Evolutionary conservation across 2,797 vertebrate species (phyloP), one percentile per base, ranked within the genome.

Genomic region (Epinephelus awoara): DNA sequence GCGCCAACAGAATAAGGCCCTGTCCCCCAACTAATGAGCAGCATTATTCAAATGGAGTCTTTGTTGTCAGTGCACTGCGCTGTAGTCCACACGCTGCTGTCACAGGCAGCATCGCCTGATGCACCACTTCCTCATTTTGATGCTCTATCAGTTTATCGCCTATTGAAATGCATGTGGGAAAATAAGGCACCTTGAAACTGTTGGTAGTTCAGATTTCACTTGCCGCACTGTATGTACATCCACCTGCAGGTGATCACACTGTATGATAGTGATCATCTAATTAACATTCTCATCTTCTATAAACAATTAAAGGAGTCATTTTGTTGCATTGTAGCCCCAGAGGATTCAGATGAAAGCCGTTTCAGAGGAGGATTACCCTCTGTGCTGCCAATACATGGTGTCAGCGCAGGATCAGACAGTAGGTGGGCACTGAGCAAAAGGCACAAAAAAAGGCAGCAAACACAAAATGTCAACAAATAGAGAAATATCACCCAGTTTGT

Each of bases 21-120:
- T 92, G 88, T 92, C 88, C 89, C 80, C 86, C 86, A 72, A 81
- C 93, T 96, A 95, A 95, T 94, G 93, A 95, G 94, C 91, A 89
- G 92, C 92, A 95, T 96, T 94, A 94, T 95, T 96, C 94, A 95
- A 93, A 93, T 88, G 84, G 80, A 72, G 87, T 83, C 92, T 93
- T 91, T 92, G 91, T 94, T 94, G 94, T 95, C 93, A 91, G 89
- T 69, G 86, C 67, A 71, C 75, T 61, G 80, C 46, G 59, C 85
- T 82, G 86, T 72, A 78, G 80, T 88, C 83, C 18, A 8, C 84
- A 75, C 81, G 38, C 76, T 68, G 81, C 82, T 91, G 91, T 93
- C 90, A 90, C 85, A 77, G 78, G 75, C 83, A 61, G 67, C 81
- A 65, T 51, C 56, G 82, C 82, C 67, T 70, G 79, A 87, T 82